A percentile compares a stretch with the other conserved stretches of the same genome.
These are phyloP conservation scores for Tetheella fluctuosa DNA, from an alignment of 2,888 invertebrate genomes.

Conservation along the genomic window DNA sequence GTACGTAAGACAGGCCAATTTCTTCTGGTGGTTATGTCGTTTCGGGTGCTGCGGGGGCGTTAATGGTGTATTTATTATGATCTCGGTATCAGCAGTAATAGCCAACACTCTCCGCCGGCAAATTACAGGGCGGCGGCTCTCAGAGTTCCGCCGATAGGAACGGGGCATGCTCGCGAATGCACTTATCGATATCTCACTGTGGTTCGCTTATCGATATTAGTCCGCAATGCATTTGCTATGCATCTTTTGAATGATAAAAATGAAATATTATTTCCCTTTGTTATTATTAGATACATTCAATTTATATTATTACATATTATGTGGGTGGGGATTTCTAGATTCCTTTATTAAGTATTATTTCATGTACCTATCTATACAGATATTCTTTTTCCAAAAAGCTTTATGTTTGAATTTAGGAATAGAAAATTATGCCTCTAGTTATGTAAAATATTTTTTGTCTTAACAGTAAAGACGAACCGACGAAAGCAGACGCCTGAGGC, in stretches of 20 bases:
- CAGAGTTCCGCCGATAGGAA: constrained; percentile 68
- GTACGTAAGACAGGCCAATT: constrained; percentile 27
- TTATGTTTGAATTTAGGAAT: too few species aligned
- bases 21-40: constrained; percentile 67
- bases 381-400: too few species aligned
- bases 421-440: too few species aligned
- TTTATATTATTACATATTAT: constrained; percentile 25
- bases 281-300: constrained; percentile 16
- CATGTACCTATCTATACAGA: too few species aligned
- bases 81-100: constrained; percentile 83
- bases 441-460: neutral
- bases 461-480: constrained; percentile 30
- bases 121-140: constrained; percentile 83
- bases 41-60: constrained; percentile 82
- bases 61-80: constrained; percentile 84
- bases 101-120: constrained; percentile 83
- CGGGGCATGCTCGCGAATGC: constrained; percentile 48
- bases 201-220: constrained; percentile 64
- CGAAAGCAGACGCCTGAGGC: constrained; percentile 36
- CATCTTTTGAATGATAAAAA: constrained; percentile 61
- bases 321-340: constrained; percentile 20
- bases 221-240: constrained; percentile 59
- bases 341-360: neutral
- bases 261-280: constrained; percentile 57
- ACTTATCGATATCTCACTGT: constrained; percentile 70